Percentiles rank a stretch among this genome's conserved stretches.
Evolutionary conservation across 1,140 invertebrate genomes (phyloP).

Genomic region (Atta cephalotes): DNA sequence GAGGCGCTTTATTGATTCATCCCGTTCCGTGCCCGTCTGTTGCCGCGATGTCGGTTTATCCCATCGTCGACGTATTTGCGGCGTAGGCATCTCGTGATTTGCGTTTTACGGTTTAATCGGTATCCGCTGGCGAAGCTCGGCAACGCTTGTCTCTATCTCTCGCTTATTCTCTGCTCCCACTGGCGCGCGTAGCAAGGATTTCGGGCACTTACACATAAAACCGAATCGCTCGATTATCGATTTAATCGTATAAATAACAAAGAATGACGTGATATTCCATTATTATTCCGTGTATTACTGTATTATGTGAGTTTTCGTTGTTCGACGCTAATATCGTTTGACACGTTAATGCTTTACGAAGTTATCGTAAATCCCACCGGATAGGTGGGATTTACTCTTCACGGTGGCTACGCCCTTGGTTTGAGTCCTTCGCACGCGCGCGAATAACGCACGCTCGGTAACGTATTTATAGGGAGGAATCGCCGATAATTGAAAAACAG

Average conservation of each 20-base stretch:
- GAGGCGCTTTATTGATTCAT: slow-evolving; percentile 72
- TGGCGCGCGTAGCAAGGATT: slow-evolving; percentile 16
- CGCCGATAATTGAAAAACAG: slow-evolving; percentile 64
- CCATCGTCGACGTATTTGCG: slow-evolving; percentile 71
- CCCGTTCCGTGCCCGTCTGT: slow-evolving; percentile 58
- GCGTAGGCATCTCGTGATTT: slow-evolving; percentile 69
- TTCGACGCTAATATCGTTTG: neutral
- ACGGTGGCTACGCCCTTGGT: slow-evolving; percentile 43
- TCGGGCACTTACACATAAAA: neutral
- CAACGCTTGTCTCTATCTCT: slow-evolving; percentile 20
- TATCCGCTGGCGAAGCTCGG: slow-evolving; percentile 30
- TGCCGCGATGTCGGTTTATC: slow-evolving; percentile 71
- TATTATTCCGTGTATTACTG: neutral
- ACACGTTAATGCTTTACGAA: no score
- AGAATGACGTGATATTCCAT: neutral
- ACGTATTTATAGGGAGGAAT: slow-evolving; percentile 56
- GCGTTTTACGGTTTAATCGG: slow-evolving; percentile 72
- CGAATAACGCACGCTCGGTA: slow-evolving; percentile 41
- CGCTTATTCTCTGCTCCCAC: neutral
- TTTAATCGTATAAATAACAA: no score
- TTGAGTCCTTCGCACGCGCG: slow-evolving; percentile 44
- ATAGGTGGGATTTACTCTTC: neutral
- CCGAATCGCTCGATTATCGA: neutral
- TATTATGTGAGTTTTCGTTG: neutral
- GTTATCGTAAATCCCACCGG: neutral